Conservation (phyloP, 2,888 invertebrate genomes). For the Ceramica pisi region DNA sequence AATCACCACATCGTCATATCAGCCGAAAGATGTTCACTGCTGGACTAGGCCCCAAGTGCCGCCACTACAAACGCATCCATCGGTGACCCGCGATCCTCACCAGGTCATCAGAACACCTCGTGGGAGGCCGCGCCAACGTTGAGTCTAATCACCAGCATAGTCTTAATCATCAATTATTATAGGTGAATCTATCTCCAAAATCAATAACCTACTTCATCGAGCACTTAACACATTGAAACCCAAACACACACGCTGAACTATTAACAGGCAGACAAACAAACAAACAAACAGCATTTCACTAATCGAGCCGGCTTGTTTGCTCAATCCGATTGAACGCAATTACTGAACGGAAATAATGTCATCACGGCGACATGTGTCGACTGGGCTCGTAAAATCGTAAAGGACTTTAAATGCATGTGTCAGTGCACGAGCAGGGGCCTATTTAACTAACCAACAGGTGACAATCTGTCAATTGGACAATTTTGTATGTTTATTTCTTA, state of each 20-base stretch:
- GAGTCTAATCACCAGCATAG: too few relatives aligned
- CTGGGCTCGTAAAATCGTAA: slow-evolving; percentile 19
- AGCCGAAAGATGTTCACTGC: too few relatives aligned
- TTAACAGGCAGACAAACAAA: slow-evolving; percentile 36
- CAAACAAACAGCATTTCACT: slow-evolving; percentile 57
- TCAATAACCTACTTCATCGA: slow-evolving; percentile 25
- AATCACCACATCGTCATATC: too few relatives aligned
- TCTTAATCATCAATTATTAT: too few relatives aligned
- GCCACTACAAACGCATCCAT: too few relatives aligned
- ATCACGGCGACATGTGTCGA: slow-evolving; percentile 52
- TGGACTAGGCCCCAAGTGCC: too few relatives aligned
- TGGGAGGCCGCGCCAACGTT: too few relatives aligned
- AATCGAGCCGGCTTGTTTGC: slow-evolving; percentile 62
- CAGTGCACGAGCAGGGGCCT: neutral
- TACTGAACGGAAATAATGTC: slow-evolving; percentile 72
- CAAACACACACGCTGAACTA: slow-evolving; percentile 42
- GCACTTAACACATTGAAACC: slow-evolving; percentile 18
- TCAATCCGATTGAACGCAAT: slow-evolving; percentile 66
- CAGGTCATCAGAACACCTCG: too few relatives aligned
- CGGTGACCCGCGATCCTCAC: too few relatives aligned
- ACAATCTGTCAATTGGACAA: too few relatives aligned
- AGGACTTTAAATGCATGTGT: slow-evolving; percentile 8
- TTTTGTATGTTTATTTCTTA: too few relatives aligned
- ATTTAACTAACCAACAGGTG: too few relatives aligned
- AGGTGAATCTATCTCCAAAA: slow-evolving; percentile 15